phyloP scores from a whole-genome alignment of 2,113 vertebrate genomes.

The Manacus vitellinus region DNA sequence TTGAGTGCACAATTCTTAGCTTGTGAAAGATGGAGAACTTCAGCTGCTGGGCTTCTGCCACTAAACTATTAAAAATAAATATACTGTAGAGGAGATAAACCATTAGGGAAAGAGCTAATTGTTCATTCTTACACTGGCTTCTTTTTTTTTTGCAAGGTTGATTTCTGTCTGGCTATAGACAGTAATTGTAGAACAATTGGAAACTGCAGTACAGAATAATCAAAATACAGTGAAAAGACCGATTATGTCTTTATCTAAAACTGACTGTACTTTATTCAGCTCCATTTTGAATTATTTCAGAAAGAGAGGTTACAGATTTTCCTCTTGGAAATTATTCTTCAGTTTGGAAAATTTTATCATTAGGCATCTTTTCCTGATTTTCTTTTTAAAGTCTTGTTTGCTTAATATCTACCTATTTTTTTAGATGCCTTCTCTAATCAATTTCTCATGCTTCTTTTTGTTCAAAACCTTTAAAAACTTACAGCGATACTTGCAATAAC shows the following conservation, averaged over 20 bases:
- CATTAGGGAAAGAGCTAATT: not conserved
- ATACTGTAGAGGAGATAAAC: not conserved
- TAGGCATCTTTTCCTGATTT: not conserved
- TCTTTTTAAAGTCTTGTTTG: not conserved
- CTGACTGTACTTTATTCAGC: not conserved
- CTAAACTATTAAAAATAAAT: slow-evolving; percentile 41
- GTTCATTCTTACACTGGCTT: not conserved
- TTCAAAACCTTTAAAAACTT: not conserved
- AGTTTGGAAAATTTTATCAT: not conserved
- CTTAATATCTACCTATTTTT: not conserved
- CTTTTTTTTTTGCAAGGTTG: not conserved
- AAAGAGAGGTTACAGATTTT: not conserved
- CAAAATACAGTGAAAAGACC: not conserved
- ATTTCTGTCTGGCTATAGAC: not conserved
- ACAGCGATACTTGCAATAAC: not conserved
- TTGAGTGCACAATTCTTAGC: not conserved
- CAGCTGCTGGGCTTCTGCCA: slow-evolving; percentile 1
- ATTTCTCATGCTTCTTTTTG: not conserved
- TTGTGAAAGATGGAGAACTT: not conserved
- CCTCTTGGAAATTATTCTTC: not conserved
- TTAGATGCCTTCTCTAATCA: not conserved
- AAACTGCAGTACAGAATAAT: not conserved
- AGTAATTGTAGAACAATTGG: not conserved
- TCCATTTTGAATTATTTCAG: not conserved
- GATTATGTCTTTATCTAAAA: not conserved